phyloP scores from a whole-genome alignment of 2,888 invertebrate species.

The Amblyjoppa fuscipennis region DNA sequence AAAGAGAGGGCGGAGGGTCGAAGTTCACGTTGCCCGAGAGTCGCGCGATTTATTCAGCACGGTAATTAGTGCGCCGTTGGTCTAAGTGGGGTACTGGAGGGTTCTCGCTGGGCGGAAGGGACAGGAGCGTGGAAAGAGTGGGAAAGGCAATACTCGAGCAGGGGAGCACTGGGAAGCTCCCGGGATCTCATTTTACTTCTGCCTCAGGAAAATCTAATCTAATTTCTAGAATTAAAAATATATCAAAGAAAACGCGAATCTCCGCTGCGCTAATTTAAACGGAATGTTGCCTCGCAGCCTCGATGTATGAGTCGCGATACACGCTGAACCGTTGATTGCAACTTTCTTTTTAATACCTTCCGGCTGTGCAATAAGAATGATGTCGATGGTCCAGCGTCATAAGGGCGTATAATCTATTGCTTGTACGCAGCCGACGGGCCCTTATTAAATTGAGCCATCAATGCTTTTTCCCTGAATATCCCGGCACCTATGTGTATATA shows the following conservation, averaged over 20 bases:
- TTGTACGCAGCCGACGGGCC: no score
- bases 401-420: no score
- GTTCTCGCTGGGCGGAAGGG: constrained; percentile 14
- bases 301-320: background rate
- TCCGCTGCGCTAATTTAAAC: constrained; percentile 54
- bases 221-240: constrained; percentile 73
- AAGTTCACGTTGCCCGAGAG: constrained; percentile 42
- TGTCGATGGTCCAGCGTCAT: background rate
- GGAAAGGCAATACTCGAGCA: constrained; percentile 18
- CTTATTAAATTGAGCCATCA: no score
- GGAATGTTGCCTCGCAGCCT: constrained; percentile 33
- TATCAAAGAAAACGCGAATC: constrained; percentile 69
- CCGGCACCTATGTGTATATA: background rate
- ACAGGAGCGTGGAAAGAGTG: constrained; percentile 13
- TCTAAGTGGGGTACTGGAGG: constrained; percentile 23
- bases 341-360: constrained; percentile 38
- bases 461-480: background rate
- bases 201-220: constrained; percentile 66
- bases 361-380: constrained; percentile 26
- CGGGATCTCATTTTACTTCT: constrained; percentile 47
- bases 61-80: constrained; percentile 67
- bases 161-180: constrained; percentile 23
- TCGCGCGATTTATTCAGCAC: constrained; percentile 60
- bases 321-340: constrained; percentile 15
- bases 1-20: constrained; percentile 15